These are phyloP conservation scores for Agapornis canus DNA, from an alignment of 2,797 vertebrate genomes.

Conservation along the genomic window DNA sequence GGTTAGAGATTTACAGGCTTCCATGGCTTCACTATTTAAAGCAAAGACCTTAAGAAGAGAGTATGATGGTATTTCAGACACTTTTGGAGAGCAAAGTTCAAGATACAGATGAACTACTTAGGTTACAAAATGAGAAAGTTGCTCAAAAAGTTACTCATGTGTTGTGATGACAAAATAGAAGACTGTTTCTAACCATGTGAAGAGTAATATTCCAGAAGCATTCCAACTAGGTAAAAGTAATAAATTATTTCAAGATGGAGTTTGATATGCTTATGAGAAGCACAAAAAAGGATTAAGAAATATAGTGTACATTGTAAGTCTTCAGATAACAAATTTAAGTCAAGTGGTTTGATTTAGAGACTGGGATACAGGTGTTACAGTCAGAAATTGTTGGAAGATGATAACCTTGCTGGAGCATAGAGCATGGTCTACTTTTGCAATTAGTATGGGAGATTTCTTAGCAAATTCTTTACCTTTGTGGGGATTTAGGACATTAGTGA, in stretches of 20 bases:
- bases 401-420: not conserved
- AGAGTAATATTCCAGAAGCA: not conserved
- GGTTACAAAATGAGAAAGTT: not conserved
- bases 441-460: not conserved
- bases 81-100: not conserved
- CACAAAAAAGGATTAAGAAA: not conserved
- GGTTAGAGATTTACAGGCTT: not conserved
- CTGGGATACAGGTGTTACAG: not conserved
- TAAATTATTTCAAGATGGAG: not conserved
- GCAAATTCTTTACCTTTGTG: not conserved
- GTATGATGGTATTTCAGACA: not conserved
- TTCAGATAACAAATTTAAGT: not conserved
- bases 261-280: not conserved
- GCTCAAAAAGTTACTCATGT: not conserved
- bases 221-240: not conserved
- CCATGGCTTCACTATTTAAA: not conserved
- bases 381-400: not conserved
- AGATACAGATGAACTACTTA: not conserved
- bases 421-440: not conserved
- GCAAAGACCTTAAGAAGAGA: not conserved
- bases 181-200: not conserved
- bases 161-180: not conserved
- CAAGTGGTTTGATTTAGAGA: not conserved
- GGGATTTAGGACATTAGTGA: not conserved
- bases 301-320: not conserved